Conservation (phyloP, 2,797 vertebrate species). For the Pangasius mekongensis region DNA sequence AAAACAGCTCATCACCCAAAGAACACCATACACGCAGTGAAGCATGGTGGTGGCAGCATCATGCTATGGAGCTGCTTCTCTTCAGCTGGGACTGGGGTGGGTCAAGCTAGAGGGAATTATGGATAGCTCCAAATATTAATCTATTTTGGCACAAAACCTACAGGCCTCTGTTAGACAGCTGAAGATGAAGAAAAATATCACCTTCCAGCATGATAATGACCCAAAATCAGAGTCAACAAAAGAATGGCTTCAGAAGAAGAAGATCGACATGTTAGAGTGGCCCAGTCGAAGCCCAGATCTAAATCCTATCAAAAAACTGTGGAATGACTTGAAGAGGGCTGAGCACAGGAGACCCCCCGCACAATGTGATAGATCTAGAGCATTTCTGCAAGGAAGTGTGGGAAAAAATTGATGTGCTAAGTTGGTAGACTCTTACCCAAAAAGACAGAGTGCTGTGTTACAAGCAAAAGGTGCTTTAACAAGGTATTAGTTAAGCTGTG, state of each 20-base stretch:
- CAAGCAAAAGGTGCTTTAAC: neutral
- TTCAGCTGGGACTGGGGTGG: neutral
- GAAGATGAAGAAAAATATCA: neutral
- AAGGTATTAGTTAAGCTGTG: neutral
- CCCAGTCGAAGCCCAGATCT: neutral
- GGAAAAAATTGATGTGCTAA: neutral
- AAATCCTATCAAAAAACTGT: neutral
- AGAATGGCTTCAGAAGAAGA: neutral
- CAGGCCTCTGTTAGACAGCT: neutral
- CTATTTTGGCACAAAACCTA: neutral
- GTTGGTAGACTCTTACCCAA: neutral
- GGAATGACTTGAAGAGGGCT: neutral
- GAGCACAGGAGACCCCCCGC: neutral
- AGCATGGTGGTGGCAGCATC: constrained; percentile 7
- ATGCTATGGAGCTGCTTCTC: neutral
- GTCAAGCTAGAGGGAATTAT: neutral
- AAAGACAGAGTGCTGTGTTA: neutral
- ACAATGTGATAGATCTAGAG: neutral
- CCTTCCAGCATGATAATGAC: neutral
- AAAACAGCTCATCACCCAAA: neutral
- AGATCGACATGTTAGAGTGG: neutral
- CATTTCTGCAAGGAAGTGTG: neutral
- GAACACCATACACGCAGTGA: neutral
- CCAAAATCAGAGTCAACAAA: neutral
- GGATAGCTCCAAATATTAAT: neutral